Conservation (phyloP, 2,113 vertebrate species). For the Ginglymostoma cirratum region DNA sequence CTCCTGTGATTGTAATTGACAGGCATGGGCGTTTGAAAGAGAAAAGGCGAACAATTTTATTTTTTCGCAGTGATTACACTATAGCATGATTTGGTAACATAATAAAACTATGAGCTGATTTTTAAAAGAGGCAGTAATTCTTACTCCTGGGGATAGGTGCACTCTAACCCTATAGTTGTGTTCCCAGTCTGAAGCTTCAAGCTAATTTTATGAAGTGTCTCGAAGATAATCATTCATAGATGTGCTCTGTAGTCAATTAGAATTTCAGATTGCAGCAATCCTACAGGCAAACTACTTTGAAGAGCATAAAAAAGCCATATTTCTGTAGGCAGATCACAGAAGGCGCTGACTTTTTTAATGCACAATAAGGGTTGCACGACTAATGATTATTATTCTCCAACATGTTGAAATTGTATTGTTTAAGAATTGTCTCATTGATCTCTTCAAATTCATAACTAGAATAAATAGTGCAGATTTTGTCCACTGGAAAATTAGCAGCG, state of each 20-base stretch:
- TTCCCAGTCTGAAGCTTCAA: conserved; percentile 53
- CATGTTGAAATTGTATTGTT: not conserved
- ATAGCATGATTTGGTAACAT: conserved; percentile 82
- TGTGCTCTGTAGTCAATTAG: conserved; percentile 55
- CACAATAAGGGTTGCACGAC: not conserved
- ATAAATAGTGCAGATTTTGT: not conserved
- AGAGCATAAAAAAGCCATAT: conserved; percentile 38
- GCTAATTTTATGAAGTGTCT: conserved; percentile 56
- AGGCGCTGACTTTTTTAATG: not conserved
- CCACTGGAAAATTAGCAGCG: not conserved
- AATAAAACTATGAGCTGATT: conserved; percentile 71
- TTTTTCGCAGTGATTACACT: conserved; percentile 72
- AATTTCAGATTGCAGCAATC: conserved; percentile 47
- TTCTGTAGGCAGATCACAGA: conserved; percentile 31
- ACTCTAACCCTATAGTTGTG: conserved; percentile 60
- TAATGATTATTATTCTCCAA: not conserved
- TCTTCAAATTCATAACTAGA: not conserved
- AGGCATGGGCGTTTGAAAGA: conserved; percentile 70
- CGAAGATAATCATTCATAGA: conserved; percentile 42
- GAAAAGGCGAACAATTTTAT: conserved; percentile 69
- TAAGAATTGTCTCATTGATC: not conserved
- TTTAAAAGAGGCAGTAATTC: conserved; percentile 64
- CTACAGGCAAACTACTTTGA: conserved; percentile 54
- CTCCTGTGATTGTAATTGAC: conserved; percentile 90
- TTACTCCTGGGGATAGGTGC: conserved; percentile 62